Evolutionary conservation across 2,888 invertebrate species (phyloP).

Genomic region (Rosalia funebris): DNA sequence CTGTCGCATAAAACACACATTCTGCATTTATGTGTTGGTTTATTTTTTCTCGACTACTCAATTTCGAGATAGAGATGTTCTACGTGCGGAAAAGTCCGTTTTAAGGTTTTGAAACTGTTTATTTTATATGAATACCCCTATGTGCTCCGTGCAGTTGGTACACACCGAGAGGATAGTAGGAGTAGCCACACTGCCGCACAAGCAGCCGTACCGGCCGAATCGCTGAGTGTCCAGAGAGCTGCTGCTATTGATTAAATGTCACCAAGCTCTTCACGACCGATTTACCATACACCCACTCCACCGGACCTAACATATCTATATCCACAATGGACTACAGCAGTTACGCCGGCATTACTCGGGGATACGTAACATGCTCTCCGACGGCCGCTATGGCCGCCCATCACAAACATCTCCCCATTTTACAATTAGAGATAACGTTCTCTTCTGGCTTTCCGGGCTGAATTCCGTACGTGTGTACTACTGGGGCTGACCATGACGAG

Average conservation of each 20-base stretch:
- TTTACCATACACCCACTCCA: slow-evolving; percentile 59
- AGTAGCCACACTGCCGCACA: slow-evolving; percentile 47
- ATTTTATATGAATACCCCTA: no score
- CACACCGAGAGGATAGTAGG: slow-evolving; percentile 36
- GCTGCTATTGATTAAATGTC: slow-evolving; percentile 61
- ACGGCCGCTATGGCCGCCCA: neutral
- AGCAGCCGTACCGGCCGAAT: slow-evolving; percentile 44
- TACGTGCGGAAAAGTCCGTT: no score
- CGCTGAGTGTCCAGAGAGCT: slow-evolving; percentile 55
- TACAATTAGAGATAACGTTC: neutral
- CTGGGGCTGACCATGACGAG: neutral
- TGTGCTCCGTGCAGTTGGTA: slow-evolving; percentile 20
- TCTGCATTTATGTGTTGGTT: no score
- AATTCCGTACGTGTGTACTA: no score
- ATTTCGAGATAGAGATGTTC: no score
- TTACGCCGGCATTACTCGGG: slow-evolving; percentile 37
- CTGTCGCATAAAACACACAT: no score
- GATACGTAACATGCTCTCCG: slow-evolving; percentile 33
- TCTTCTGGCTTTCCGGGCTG: neutral
- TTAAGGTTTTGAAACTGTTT: no score
- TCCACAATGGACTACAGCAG: slow-evolving; percentile 44
- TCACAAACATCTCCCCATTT: neutral
- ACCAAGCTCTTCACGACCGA: slow-evolving; percentile 61
- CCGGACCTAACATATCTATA: slow-evolving; percentile 42
- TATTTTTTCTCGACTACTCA: no score